Base-by-base conservation (phyloP, 2,888 invertebrate species). In the Microchrysa polita region DNA sequence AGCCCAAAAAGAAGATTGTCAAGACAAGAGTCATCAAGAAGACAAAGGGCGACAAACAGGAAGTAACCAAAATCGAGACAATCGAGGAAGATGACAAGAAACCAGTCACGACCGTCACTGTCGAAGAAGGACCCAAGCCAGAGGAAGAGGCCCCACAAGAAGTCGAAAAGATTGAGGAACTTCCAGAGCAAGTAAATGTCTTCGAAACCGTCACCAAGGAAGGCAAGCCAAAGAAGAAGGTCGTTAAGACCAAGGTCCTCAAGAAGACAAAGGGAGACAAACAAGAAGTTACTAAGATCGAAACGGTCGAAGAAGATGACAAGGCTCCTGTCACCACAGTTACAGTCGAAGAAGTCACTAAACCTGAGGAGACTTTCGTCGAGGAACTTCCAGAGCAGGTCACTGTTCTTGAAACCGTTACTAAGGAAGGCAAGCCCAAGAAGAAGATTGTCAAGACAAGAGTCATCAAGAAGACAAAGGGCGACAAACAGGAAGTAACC, bases 371-470 rank as follows among this genome's bases (percentile, higher is more conserved):
- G n/a, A 76, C 76, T 34, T 82, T 82, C 67, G 61, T 75, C 74
- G 81, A 78, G 78, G 80, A 82, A 72, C 76, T 85, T 5, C 83
- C 85, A 0, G 84, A 86, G 78, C 80, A 81, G 73, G 78, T 78
- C 78, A 74, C 79, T 53, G 79, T 79, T 5, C 81, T 79, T 81
- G 78, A 79, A 61, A 69, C 65, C 7, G 44, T 60, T 12, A 74
- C 59, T 22, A 63, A 73, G 74, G 76, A 78, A 61, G 76, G 77
- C n/a, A 77, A 76, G 74, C 76, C 77, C 82, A 77, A 80, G 77
- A 74, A 74, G 63, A 73, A 71, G 16, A 79, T 78, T 2, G 77
- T 79, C 52, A 82, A 73, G 18, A 77, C 74, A 10, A 65, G 77
- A 14, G 73, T 74, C 14, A 77, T 77, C 18, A 77, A 74, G 48